These are phyloP conservation scores for Phalacrocorax carbo DNA, from an alignment of 2,113 vertebrate species.

Conservation along the genomic window DNA sequence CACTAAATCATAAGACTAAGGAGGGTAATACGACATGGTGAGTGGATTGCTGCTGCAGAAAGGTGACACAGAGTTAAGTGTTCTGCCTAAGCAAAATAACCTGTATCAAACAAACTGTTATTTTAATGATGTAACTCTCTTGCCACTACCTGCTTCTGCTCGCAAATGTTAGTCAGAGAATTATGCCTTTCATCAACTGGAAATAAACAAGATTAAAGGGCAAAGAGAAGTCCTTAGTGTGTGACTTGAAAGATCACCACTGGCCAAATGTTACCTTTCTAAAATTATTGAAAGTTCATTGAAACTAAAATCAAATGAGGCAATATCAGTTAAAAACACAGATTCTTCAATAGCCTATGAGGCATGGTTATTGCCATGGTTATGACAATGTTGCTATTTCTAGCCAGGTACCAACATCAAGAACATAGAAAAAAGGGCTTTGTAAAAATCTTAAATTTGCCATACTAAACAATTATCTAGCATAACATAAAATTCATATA, in stretches of 20 bases:
- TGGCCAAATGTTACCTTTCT: neutral
- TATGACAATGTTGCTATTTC: neutral
- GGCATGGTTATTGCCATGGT: rapidly evolving
- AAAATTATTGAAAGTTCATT: neutral
- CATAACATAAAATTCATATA: neutral
- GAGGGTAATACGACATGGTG: neutral
- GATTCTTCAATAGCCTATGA: neutral
- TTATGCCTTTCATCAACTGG: neutral
- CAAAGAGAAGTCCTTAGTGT: neutral
- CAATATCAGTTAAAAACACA: neutral
- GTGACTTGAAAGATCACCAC: neutral
- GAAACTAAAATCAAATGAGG: neutral
- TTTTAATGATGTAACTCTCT: neutral
- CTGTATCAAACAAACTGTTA: neutral
- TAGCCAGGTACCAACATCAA: neutral
- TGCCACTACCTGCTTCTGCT: neutral
- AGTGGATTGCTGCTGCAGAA: neutral
- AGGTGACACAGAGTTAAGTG: neutral
- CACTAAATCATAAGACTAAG: neutral
- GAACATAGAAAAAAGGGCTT: neutral
- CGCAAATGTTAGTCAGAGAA: neutral
- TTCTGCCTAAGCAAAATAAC: neutral
- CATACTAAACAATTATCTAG: neutral
- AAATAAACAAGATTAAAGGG: neutral
- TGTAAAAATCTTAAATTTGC: neutral